A percentile compares a stretch with the other conserved stretches of the same genome.
phyloP scores from a whole-genome alignment of 2,113 vertebrate species.

The Tricholaema leucomelas region DNA sequence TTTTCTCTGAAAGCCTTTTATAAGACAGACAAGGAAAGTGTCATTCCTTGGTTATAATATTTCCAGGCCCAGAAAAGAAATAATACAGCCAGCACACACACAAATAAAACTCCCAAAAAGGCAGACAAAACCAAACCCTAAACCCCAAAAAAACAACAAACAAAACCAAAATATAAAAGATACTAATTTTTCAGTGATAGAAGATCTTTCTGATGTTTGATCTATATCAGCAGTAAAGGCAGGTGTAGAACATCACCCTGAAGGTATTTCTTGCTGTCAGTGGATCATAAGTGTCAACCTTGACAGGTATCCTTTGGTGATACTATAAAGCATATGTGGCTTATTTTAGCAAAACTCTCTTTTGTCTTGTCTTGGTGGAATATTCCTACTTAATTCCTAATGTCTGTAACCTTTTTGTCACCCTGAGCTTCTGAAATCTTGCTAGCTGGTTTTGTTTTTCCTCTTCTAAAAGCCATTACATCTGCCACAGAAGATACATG shows the following conservation, averaged over 20 bases:
- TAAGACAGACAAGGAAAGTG: not conserved
- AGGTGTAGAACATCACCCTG: not conserved
- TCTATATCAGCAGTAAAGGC: not conserved
- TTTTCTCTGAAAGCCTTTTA: not conserved
- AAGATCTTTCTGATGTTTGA: not conserved
- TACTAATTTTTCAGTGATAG: not conserved
- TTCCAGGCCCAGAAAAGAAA: not conserved
- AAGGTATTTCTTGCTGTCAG: not conserved
- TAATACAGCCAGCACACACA: not conserved
- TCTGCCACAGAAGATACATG: not conserved
- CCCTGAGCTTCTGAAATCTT: not conserved
- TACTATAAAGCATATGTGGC: not conserved
- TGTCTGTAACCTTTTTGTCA: not conserved
- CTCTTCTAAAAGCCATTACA: not conserved
- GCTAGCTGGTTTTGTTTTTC: not conserved
- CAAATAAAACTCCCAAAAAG: not conserved
- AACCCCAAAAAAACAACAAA: too few relatives aligned
- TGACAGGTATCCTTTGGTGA: conserved; percentile 25
- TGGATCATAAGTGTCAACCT: not conserved
- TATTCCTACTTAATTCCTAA: not conserved
- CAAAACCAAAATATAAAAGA: too few relatives aligned
- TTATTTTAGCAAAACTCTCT: conserved; percentile 11
- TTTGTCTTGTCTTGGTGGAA: not conserved
- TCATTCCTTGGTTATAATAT: not conserved
- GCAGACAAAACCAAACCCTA: too few relatives aligned